Base-by-base conservation (phyloP, 2,888 invertebrate genomes). In the Gymnocheta viridis region DNA sequence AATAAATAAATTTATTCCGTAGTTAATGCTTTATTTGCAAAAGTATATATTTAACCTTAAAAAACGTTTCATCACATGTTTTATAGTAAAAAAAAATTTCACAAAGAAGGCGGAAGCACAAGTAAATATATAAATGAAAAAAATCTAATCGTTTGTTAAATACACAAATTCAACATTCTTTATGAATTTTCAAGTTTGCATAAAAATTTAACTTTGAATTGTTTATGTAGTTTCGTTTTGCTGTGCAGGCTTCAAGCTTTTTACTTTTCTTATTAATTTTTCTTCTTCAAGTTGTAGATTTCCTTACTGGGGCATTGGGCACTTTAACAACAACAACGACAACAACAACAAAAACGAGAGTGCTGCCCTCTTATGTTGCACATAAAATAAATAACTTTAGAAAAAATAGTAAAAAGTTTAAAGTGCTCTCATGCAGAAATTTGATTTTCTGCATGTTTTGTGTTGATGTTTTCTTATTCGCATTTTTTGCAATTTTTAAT, bases 401-500 rank as follows among this genome's bases (percentile, higher is more conserved):
- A 35, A 41, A 24, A 27, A 51, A 27, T n/a, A 66, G 19, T 10
- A 88, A 89, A 69, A 47, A 66, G 27, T 81, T 73, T 62, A 47
- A 49, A 82, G 67, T 35, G 85, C 82, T 73, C 54, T 84, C 86
- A 86, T 82, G 86, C 70, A 85, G 72, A 82, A 85, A 86, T 85
- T 83, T 81, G 49, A 85, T 80, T 85, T 83, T 74, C 44, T 73
- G 69, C 76, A 44, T 66, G 58, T 77, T 83, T 76, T 66, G 56
- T 67, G 58, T 66, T 82, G 38, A 22, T 64, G 38, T 19, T 69
- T 70, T 35, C 58, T 70, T 19, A 12, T 14, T 47, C 9, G 7
- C 47, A 2, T 29, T 58, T 32, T 49, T 19, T 32, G 10, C 10
- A 29, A 69, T 22, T 69, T 82, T 90, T 90, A 90, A 90, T 89